These are phyloP conservation scores for Hypanus sabinus DNA, from an alignment of 2,113 vertebrate genomes.

Conservation along the genomic window DNA sequence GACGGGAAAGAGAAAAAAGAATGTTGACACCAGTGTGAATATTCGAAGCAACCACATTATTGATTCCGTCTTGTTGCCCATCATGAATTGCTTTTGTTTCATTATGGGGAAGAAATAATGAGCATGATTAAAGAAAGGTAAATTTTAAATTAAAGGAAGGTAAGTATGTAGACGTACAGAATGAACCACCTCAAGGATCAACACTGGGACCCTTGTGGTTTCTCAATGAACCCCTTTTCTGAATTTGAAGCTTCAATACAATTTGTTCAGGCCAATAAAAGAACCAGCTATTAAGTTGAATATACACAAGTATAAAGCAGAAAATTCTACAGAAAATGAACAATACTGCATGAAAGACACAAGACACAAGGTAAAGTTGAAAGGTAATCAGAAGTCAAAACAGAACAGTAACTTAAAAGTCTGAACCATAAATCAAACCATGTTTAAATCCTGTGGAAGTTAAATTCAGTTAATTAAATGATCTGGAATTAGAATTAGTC, in stretches of 20 bases:
- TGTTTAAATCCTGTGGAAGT: too few relatives aligned
- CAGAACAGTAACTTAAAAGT: background rate
- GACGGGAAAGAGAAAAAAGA: slow-evolving; percentile 36
- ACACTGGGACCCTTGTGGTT: background rate
- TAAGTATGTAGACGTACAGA: background rate
- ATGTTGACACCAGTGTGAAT: slow-evolving; percentile 33
- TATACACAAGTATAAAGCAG: background rate
- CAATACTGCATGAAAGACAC: background rate
- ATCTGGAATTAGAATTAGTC: too few relatives aligned
- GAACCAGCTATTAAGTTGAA: background rate
- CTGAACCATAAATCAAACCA: too few relatives aligned
- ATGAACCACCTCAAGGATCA: background rate
- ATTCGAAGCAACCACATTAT: slow-evolving; percentile 38
- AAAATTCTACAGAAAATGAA: background rate
- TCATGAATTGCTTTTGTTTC: slow-evolving; percentile 33
- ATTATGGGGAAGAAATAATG: slow-evolving; percentile 11
- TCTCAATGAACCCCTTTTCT: background rate
- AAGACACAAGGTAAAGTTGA: background rate
- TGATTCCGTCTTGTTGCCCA: slow-evolving; percentile 37
- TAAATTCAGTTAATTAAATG: too few relatives aligned
- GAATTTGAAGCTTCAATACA: background rate
- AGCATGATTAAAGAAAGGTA: background rate
- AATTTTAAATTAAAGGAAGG: background rate
- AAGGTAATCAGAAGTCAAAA: background rate
- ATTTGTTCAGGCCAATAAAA: background rate